Evolutionary conservation across 2,797 vertebrate species (phyloP).

Genomic region (Tragelaphus eurycerus): DNA sequence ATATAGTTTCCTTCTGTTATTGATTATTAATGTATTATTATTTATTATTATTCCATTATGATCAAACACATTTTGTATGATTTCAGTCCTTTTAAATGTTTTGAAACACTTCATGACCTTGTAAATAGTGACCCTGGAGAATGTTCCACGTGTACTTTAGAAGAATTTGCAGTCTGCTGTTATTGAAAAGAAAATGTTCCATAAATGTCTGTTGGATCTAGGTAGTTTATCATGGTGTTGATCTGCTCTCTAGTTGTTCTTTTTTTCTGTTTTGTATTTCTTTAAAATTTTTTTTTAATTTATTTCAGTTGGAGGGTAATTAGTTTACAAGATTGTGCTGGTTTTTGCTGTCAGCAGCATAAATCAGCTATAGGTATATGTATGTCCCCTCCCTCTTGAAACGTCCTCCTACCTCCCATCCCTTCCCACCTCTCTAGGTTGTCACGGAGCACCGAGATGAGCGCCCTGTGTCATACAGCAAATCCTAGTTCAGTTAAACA

Average conservation of each 20-base stretch:
- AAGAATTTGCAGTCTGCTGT: neutral
- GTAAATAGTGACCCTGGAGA: neutral
- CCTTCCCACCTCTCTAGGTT: neutral
- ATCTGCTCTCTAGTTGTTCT: neutral
- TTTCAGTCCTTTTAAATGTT: conserved; percentile 2
- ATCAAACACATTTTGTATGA: neutral
- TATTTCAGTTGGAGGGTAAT: neutral
- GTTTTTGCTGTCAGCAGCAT: neutral
- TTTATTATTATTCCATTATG: neutral
- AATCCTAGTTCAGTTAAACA: neutral
- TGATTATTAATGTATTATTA: neutral
- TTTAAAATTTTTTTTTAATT: neutral
- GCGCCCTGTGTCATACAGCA: neutral
- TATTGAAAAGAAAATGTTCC: neutral
- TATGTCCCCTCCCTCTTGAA: neutral
- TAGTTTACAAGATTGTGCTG: neutral
- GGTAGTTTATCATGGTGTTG: neutral
- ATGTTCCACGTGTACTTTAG: neutral
- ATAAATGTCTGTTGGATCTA: neutral
- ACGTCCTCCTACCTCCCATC: neutral
- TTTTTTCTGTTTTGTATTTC: neutral
- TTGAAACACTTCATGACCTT: neutral
- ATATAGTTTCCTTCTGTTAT: neutral
- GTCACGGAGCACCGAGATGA: neutral
- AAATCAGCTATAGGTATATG: neutral